These are phyloP conservation scores for Corynorhinus townsendii DNA, from an alignment of 2,113 vertebrate species.

Conservation along the genomic window DNA sequence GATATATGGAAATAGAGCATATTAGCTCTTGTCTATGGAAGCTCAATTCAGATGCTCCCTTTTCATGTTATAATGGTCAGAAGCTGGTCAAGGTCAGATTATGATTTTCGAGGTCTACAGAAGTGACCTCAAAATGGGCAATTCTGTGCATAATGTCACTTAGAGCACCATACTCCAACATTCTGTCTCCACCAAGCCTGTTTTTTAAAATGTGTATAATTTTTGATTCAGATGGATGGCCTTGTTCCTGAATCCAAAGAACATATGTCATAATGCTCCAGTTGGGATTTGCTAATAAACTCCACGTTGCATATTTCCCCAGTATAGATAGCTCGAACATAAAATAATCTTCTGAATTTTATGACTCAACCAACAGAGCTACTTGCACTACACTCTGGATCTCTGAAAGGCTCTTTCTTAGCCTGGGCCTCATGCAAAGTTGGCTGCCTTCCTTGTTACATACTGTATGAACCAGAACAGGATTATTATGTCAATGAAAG, in stretches of 20 bases:
- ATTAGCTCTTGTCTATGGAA: not conserved
- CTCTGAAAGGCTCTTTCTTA: not conserved
- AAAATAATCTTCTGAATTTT: not conserved
- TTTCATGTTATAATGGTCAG: not conserved
- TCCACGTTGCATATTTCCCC: not conserved
- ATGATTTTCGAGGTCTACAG: not conserved
- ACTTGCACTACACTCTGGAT: too few relatives aligned
- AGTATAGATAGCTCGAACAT: not conserved
- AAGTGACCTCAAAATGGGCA: not conserved
- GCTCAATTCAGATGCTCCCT: not conserved
- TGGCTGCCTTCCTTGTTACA: not conserved
- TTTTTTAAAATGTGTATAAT: not conserved
- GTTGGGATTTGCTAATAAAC: not conserved
- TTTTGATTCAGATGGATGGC: not conserved
- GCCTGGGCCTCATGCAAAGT: not conserved
- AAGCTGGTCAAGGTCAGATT: not conserved
- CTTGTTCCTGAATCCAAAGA: not conserved
- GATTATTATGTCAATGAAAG: not conserved
- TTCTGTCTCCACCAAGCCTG: not conserved
- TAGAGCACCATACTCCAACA: not conserved
- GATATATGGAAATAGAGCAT: not conserved
- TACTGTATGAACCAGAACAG: too few relatives aligned
- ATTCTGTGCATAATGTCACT: not conserved
- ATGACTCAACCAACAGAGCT: not conserved
- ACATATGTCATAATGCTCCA: too few relatives aligned